Percentiles rank a stretch among this genome's conserved stretches.
These are phyloP conservation scores for Troides helena DNA, from an alignment of 2,888 invertebrate genomes.

Conservation along the genomic window DNA sequence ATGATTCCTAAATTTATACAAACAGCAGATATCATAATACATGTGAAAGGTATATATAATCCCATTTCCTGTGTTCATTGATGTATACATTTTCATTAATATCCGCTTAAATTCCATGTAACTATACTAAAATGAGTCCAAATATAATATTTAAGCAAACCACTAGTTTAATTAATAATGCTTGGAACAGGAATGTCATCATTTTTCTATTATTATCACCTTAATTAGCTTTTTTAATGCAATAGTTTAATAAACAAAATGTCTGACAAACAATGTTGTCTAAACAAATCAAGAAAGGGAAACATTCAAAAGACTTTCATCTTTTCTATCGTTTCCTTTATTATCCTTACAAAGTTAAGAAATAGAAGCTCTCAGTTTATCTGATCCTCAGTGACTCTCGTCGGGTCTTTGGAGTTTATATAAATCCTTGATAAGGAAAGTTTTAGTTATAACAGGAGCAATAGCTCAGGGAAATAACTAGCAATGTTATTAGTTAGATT, in stretches of 20 bases:
- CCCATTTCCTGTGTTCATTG: too few relatives aligned
- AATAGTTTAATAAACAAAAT: not conserved
- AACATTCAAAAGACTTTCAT: not conserved
- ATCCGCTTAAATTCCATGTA: too few relatives aligned
- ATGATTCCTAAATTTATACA: too few relatives aligned
- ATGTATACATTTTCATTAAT: too few relatives aligned
- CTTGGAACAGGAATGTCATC: too few relatives aligned
- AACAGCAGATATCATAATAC: too few relatives aligned
- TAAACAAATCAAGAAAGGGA: conserved; percentile 1
- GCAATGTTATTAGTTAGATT: not conserved
- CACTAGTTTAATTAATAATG: too few relatives aligned
- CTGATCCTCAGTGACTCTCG: not conserved
- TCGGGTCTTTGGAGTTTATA: not conserved
- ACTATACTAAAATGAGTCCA: too few relatives aligned
- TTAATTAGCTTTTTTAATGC: not conserved
- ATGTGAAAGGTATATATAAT: too few relatives aligned
- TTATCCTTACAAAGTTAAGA: not conserved
- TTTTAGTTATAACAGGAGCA: not conserved
- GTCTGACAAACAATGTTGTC: not conserved
- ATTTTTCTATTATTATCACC: too few relatives aligned
- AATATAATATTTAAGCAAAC: too few relatives aligned
- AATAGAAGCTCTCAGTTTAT: not conserved
- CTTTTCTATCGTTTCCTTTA: conserved; percentile 17
- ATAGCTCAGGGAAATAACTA: not conserved
- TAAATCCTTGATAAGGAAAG: not conserved